Evolutionary conservation across 2,797 vertebrate species (phyloP), one percentile per base, ranked within the genome.

Genomic region (Catharus ustulatus): DNA sequence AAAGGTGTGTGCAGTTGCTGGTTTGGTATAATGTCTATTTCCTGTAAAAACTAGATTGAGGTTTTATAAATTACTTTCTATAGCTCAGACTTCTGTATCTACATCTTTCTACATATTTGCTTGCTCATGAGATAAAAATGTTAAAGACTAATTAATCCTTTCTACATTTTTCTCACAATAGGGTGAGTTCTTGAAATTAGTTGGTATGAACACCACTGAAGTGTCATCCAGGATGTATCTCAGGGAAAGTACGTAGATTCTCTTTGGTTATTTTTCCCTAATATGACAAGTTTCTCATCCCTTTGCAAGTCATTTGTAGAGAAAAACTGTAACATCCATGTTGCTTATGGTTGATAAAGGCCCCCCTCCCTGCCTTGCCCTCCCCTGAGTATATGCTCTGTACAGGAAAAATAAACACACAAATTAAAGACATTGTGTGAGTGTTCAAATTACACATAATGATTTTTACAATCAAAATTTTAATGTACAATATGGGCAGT

Each of bases 331-430:
- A 84, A 59, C 13, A 84, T 79, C 40, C 18, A 38, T 6, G 2
- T 3, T 27, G 29, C 9, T 69, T 81, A 59, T 30, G 40, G 19
- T 15, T 45, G 9, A 83, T 11, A 48, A 48, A 48, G 23, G 4
- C 46, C 46, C 8, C 46, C 15, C 6, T 13, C 4, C 12, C 7
- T 0, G 0, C 5, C 30, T 12, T 2, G 0, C 17, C 51, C 23
- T 27, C 9, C 23, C 30, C 23, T 40, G 30, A 51, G 18, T 5
- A 15, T 29, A 24, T 8, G 1, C 10, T 54, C 52, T 66, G 11
- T 51, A 75, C 6, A 87, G 54, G 32, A 55, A 80, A 66, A 59
- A 23, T 36, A 43, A 67, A 32, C 10, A 36, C 23, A 22, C 22
- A 55, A 77, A 59, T 29, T 57, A 75, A 22, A 87, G 43, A 55